Evolutionary conservation across 2,888 invertebrate genomes (phyloP), one percentile per base, ranked within the genome.

Genomic region (Gasteruption jaculator): DNA sequence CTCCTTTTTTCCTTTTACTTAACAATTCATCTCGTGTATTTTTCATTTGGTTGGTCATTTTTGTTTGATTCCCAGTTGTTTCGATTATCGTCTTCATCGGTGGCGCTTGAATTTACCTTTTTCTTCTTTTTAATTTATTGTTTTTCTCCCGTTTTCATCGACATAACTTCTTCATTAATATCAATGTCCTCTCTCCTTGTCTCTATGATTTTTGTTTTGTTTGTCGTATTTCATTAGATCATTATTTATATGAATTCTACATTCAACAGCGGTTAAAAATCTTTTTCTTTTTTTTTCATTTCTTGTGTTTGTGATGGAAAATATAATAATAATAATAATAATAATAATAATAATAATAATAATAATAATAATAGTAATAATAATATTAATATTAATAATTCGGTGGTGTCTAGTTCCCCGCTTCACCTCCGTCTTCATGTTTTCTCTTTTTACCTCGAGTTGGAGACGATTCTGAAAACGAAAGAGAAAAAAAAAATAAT

Each of bases 371-470:
- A n/a, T n/a, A n/a, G n/a, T n/a, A n/a, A n/a, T n/a, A n/a, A n/a
- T n/a, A n/a, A n/a, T n/a, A n/a, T n/a, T n/a, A n/a, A n/a, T n/a
- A n/a, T n/a, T n/a, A n/a, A n/a, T n/a, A n/a, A n/a, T n/a, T n/a
- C n/a, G n/a, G n/a, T n/a, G 39, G 48, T 41, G 58, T 62, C 58
- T 68, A 67, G 58, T 70, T 70, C 50, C 61, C 68, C 47, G 64
- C 58, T 47, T 69, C 75, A 22, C 72, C 74, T 10, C 76, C 80
- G n/a, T 78, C 83, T 66, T 83, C 83, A 62, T 78, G 78, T 76
- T 84, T 84, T 76, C 83, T 78, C 67, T 83, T 84, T 72, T 83
- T 83, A 57, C 83, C 83, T 71, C 82, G 73, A 45, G 76, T 77
- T 55, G 81, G 75, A 53, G 76, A 68, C 53, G 74, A 75, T 71